Base-by-base conservation (phyloP, 2,113 vertebrate species). In the Lasiurus cinereus region DNA sequence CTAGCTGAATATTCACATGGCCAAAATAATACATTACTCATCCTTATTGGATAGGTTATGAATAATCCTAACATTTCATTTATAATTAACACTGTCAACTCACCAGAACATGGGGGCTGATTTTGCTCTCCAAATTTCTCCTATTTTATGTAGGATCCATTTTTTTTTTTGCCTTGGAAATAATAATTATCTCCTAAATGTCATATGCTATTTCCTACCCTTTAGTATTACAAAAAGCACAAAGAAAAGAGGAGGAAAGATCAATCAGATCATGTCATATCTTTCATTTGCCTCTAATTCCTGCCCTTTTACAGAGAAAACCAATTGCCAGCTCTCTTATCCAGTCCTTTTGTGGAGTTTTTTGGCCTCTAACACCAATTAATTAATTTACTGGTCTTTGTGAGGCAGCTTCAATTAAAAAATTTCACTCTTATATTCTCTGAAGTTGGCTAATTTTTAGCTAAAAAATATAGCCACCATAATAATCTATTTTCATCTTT, bases 1-100 rank as follows among this genome's bases (percentile, higher is more conserved):
- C 33, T 43, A 82, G 39, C 64, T 89, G 29, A 46, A 72, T 83
- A 62, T 78, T 73, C n/a, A 50, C 74, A 84, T 59, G 76, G 39
- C 48, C 78, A 91, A 85, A 94, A 87, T 36, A 66, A 67, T 43
- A 22, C 31, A 59, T 96, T 95, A 62, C 56, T 96, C 88, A 95
- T 18, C 43, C 94, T 76, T 64, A 91, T 80, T 74, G 54, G 56
- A 29, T 52, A 24, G 16, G 79, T 50, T 90, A 67, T 92, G 56
- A 95, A 92, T 15, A 93, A 91, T 33, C 5, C 19, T 54, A 92
- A 94, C 36, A 89, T 80, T 90, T 87, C 93, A 96, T 91, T 94
- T 93, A 66, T 88, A 62, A 97, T 92, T 95, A 95, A 93, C 54
- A 92, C 43, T 79, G 33, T 10, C 83, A 14, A 89, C 74, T 73